phyloP scores from a whole-genome alignment of 2,113 vertebrate genomes.

The Colinus virginianus region DNA sequence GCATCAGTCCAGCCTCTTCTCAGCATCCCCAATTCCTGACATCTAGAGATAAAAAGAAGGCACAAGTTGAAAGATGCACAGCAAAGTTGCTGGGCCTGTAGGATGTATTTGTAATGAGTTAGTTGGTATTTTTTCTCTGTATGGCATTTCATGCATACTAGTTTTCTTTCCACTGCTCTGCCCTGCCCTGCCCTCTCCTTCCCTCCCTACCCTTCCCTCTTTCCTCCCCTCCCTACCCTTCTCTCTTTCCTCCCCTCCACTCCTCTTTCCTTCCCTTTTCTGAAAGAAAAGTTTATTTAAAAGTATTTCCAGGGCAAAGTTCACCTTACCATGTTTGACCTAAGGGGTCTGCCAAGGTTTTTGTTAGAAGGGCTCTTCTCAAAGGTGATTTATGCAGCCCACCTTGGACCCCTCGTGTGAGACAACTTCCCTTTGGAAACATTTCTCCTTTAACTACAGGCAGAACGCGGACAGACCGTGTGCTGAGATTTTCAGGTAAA shows the following conservation, averaged over 20 bases:
- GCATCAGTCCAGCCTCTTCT: constrained; percentile 15
- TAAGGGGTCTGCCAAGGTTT: background rate
- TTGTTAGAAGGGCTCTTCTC: background rate
- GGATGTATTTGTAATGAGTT: background rate
- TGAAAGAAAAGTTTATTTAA: background rate
- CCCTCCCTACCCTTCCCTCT: too few relatives aligned
- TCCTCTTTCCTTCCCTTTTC: background rate
- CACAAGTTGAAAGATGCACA: background rate
- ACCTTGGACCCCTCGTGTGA: background rate
- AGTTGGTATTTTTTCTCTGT: background rate
- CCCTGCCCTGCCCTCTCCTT: too few relatives aligned
- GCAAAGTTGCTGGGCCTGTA: background rate
- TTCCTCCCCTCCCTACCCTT: too few relatives aligned
- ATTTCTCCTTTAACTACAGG: background rate
- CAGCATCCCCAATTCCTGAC: background rate
- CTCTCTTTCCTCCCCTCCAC: too few relatives aligned
- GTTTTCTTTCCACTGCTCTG: background rate
- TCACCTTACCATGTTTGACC: background rate
- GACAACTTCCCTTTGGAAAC: background rate
- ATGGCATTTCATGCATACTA: background rate
- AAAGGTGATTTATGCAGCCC: background rate
- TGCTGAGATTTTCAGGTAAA: background rate
- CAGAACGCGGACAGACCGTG: background rate
- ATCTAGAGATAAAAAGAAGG: background rate
- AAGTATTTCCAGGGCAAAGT: background rate